Base-by-base conservation (phyloP, 2,888 invertebrate species). In the Argyresthia goedartella region DNA sequence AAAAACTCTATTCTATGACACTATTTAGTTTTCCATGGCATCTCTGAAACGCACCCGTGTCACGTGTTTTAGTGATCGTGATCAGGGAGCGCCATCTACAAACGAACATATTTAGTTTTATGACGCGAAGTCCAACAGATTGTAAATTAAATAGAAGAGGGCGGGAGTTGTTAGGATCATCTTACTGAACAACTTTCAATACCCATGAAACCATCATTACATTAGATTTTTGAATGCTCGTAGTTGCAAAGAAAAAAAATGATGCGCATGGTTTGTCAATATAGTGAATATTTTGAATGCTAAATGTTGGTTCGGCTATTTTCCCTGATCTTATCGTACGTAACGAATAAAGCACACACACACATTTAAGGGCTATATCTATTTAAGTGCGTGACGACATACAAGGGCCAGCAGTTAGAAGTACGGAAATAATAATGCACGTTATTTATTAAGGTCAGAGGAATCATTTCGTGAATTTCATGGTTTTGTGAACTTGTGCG, bases 351-450 rank as follows among this genome's bases (percentile, higher is more conserved):
- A 51, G 36, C 52, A 54, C 51, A 47, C 50, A 53, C 54, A 55
- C 33, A 34, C 51, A 54, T 41, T 50, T 50, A 52, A 46, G 51
- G 49, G 9, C 55, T 58, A 60, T 59, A 54, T 56, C 55, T 61
- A 55, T 60, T 63, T 64, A 63, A 64, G 64, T 71, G 70, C 69
- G 71, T 74, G 69, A 70, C 74, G 68, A 62, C 65, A 65, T 65
- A 60, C 13, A 61, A 55, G 42, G 58, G 60, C 61, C 11, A 13
- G 44, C 63, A 71, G 25, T 25, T 48, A 35, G 36, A 63, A 70
- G 64, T 69, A 64, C 75, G 79, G 78, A 82, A 81, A 76, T 65
- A 65, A 65, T 69, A 63, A 61, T 79, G 80, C 78, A 81, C 66
- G 71, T 61, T 74, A 74, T 15, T 48, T 15, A 36, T 48, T 10